These are phyloP conservation scores for Aphelocoma californica DNA, from an alignment of 2,797 vertebrate species.

Conservation along the genomic window DNA sequence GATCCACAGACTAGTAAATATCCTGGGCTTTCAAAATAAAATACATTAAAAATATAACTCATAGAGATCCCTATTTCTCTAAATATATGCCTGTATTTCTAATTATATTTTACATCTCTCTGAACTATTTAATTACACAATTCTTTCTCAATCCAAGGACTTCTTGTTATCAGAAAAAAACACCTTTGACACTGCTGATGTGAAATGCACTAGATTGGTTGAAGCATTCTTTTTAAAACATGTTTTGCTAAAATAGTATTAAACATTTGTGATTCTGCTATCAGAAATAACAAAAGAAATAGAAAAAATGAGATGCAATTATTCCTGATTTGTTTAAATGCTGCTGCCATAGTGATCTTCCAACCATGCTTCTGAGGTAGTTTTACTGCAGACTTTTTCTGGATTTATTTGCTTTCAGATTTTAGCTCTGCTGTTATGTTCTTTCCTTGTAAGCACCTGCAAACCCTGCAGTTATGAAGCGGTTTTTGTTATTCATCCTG, in stretches of 20 bases:
- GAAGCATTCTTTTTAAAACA: constrained; percentile 16
- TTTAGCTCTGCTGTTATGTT: constrained; percentile 57
- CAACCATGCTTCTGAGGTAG: background rate
- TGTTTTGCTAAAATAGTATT: constrained; percentile 30
- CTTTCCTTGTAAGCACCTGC: constrained; percentile 56
- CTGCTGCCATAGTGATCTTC: background rate
- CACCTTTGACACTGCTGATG: background rate
- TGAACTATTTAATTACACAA: background rate
- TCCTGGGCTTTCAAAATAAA: constrained; percentile 12
- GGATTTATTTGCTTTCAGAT: constrained; percentile 65
- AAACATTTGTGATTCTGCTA: constrained; percentile 22
- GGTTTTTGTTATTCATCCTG: constrained; percentile 66
- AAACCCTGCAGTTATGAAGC: constrained; percentile 16
- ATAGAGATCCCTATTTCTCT: background rate
- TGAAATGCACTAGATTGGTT: background rate
- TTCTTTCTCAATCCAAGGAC: constrained; percentile 1
- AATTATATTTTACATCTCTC: background rate
- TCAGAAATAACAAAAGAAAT: constrained; percentile 15
- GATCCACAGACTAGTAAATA: constrained; percentile 18
- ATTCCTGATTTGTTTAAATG: constrained; percentile 44
- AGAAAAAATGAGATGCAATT: background rate
- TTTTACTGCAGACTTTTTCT: constrained; percentile 34
- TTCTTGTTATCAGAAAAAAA: no score
- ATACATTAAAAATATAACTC: background rate
- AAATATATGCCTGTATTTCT: background rate